Base-by-base conservation (phyloP, 2,888 invertebrate genomes). In the Anticlea derivata region DNA sequence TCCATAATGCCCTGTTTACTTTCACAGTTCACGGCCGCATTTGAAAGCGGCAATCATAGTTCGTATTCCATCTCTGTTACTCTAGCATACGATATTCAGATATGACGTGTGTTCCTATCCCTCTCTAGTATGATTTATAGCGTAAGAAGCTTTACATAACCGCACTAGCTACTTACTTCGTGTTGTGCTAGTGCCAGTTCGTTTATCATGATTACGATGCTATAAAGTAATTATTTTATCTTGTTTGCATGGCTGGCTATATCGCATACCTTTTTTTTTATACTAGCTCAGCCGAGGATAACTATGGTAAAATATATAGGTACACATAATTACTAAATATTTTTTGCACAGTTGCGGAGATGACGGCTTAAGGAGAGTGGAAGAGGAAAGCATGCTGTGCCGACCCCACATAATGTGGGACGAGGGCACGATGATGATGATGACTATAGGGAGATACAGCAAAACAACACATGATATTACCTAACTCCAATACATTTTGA, bases 171-270 rank as follows among this genome's bases (percentile, higher is more conserved):
- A 81, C 79, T 82, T 79, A 75, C 67, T 78, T 74, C 71, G 74
- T 78, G 74, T 70, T 72, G 74, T 68, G 67, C 68, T 68, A 68
- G 67, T 67, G 70, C 70, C 75, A 73, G 75, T 76, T 66, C 68
- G 75, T 79, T 80, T 80, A 83, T 80, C 78, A 75, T 73, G 74
- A 78, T 83, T 80, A 83, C 78, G 78, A 75, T 67, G 78, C 74
- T 73, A 79, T 83, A 80, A 80, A 81, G 74, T 80, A 75, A 83
- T 84, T 79, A 82, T 81, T 79, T 78, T 78, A 78, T 79, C 78
- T 75, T 65, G 71, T 78, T 80, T 75, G 73, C 64, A 66, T 63
- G 60, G 33, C 11, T 22, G 12, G 10, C 10, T 13, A 31, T 33
- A 24, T 24, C 7, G 31, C 8, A 40, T 10, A 30, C 1, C 7